phyloP scores from a whole-genome alignment of 2,888 invertebrate species.

The Litoditis marina region DNA sequence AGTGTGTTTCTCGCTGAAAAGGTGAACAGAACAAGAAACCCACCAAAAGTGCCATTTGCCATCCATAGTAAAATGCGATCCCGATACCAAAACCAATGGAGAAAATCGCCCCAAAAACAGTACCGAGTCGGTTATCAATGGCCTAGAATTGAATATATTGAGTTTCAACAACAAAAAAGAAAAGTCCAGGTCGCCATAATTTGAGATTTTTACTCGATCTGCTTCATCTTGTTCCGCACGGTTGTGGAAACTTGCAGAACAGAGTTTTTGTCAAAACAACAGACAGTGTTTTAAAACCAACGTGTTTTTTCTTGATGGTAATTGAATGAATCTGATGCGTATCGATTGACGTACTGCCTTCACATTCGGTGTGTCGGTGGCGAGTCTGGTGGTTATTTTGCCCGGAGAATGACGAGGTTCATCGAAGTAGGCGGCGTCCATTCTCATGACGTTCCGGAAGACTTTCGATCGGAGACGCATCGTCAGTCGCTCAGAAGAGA shows the following conservation, averaged over 20 bases:
- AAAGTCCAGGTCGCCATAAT: too few relatives aligned
- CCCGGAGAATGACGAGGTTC: slow-evolving; percentile 62
- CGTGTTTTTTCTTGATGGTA: too few relatives aligned
- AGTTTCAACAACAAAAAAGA: too few relatives aligned
- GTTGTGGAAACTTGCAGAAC: too few relatives aligned
- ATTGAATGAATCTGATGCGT: too few relatives aligned
- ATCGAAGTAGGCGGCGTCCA: slow-evolving; percentile 65
- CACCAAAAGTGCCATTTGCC: slow-evolving; percentile 63
- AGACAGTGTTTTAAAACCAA: too few relatives aligned
- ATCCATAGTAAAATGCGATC: slow-evolving; percentile 64
- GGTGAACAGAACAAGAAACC: slow-evolving; percentile 26
- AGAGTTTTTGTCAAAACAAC: too few relatives aligned
- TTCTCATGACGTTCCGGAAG: slow-evolving; percentile 63
- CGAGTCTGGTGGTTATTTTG: slow-evolving; percentile 62
- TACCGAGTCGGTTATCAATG: slow-evolving; percentile 63
- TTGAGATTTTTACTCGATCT: too few relatives aligned
- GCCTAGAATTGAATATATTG: slow-evolving; percentile 53
- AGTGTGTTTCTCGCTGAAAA: too few relatives aligned
- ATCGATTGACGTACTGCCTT: slow-evolving; percentile 47
- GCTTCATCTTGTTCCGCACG: too few relatives aligned
- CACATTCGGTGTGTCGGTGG: slow-evolving; percentile 65
- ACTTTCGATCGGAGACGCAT: slow-evolving; percentile 61
- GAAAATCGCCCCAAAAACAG: slow-evolving; percentile 61
- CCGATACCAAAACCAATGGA: slow-evolving; percentile 62
- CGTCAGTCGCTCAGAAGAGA: slow-evolving; percentile 60